These are phyloP conservation scores for Microcebus jonahi DNA, from an alignment of 2,113 vertebrate genomes.

Conservation along the genomic window DNA sequence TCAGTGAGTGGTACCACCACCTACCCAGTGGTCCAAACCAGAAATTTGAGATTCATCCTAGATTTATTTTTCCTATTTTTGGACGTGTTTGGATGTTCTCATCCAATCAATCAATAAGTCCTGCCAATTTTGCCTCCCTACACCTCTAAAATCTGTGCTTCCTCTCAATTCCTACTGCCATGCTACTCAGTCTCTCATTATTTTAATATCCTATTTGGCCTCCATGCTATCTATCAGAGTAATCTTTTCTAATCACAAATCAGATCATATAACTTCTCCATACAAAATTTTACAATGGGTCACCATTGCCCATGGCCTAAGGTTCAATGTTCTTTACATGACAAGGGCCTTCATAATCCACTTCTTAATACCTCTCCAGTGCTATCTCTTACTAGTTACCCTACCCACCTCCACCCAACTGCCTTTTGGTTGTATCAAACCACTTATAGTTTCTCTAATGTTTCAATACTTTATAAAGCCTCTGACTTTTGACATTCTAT, in stretches of 20 bases:
- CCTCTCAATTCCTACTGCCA: neutral
- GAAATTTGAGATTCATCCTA: neutral
- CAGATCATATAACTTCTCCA: neutral
- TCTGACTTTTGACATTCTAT: neutral
- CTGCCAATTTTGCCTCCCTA: neutral
- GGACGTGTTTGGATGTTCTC: neutral
- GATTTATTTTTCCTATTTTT: neutral
- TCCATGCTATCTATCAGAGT: neutral
- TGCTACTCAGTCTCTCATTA: neutral
- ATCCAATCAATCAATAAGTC: neutral
- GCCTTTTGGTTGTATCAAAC: neutral
- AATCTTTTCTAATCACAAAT: slow-evolving; percentile 8
- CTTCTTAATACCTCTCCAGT: neutral
- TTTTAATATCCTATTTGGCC: neutral
- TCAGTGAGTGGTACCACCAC: neutral
- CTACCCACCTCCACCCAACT: neutral
- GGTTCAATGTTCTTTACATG: neutral
- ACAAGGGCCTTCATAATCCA: neutral
- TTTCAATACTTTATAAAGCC: neutral
- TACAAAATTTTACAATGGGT: neutral
- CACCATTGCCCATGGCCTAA: neutral
- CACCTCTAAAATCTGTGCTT: neutral
- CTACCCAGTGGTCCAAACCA: neutral
- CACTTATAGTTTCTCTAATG: neutral
- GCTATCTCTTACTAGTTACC: neutral